Percentiles rank a stretch among this genome's conserved stretches.
Evolutionary conservation across 2,888 invertebrate genomes (phyloP).

Genomic region (Volucella bombylans): DNA sequence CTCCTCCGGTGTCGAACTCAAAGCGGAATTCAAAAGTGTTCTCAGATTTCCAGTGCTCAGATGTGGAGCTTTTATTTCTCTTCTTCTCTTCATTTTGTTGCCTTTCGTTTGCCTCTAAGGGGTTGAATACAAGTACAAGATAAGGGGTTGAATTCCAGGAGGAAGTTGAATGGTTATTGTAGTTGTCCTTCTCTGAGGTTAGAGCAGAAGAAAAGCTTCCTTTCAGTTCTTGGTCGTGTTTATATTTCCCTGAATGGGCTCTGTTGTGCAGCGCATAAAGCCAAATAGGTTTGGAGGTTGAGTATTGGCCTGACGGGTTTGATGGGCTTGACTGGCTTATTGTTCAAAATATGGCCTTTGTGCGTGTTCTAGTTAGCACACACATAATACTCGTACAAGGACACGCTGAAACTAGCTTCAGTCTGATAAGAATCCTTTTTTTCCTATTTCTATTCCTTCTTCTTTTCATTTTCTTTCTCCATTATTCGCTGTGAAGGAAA

Average conservation of each 20-base stretch:
- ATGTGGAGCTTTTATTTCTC: conserved; percentile 57
- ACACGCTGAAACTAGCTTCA: conserved; percentile 39
- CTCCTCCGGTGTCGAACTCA: conserved; percentile 30
- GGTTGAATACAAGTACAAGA: too few relatives aligned
- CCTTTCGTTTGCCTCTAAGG: not conserved
- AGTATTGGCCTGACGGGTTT: conserved; percentile 21
- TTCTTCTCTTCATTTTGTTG: conserved; percentile 9
- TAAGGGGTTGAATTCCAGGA: too few relatives aligned
- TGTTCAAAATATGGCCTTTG: conserved; percentile 68
- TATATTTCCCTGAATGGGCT: conserved; percentile 58
- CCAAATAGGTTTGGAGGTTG: conserved; percentile 18
- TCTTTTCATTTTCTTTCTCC: not conserved
- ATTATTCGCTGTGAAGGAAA: too few relatives aligned
- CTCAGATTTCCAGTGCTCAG: conserved; percentile 53
- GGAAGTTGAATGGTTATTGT: not conserved
- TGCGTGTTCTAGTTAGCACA: conserved; percentile 69
- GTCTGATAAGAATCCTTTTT: conserved; percentile 65
- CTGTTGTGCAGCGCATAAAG: conserved; percentile 45
- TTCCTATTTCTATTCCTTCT: conserved; percentile 7
- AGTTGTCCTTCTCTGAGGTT: conserved; percentile 44
- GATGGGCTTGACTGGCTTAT: conserved; percentile 70
- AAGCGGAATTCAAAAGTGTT: conserved; percentile 63
- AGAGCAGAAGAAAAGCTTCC: conserved; percentile 57
- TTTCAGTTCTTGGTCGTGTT: conserved; percentile 43
- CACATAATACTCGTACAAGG: conserved; percentile 30